A percentile compares a stretch with the other conserved stretches of the same genome.
Evolutionary conservation across 1,140 invertebrate genomes (phyloP).

Genomic region (Monomorium pharaonis): DNA sequence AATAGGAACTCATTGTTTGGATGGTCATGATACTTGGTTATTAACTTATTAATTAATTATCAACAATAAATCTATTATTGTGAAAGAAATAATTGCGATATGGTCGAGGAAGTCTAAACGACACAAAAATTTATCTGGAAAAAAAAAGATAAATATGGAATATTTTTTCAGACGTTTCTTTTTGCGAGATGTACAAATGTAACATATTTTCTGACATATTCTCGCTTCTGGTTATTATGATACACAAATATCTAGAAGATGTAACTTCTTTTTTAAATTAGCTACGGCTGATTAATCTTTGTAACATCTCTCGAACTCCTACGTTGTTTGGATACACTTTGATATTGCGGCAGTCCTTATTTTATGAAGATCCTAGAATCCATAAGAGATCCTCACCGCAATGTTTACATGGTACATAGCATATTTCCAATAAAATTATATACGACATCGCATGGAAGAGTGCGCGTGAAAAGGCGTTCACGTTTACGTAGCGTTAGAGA

Average conservation of each 20-base stretch:
- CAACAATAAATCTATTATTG: not conserved
- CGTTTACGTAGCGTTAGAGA: constrained; percentile 69
- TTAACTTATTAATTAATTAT: not conserved
- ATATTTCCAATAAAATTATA: constrained; percentile 7
- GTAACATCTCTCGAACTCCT: not conserved
- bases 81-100: not conserved
- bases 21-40: too few species aligned
- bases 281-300: not conserved
- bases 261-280: not conserved
- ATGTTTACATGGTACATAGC: constrained; percentile 3
- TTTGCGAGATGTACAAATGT: not conserved
- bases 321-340: not conserved
- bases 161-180: not conserved
- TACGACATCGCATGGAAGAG: constrained; percentile 49
- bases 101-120: not conserved
- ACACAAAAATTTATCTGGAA: not conserved
- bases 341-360: not conserved
- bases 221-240: not conserved
- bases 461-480: constrained; percentile 66
- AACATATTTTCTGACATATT: not conserved
- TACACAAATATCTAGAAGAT: not conserved
- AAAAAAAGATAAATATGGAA: not conserved
- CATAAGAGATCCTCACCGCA: not conserved
- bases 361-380: not conserved
- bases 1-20: not conserved